Conservation (phyloP, 1,140 invertebrate species). For the Tetraneura akinire region DNA sequence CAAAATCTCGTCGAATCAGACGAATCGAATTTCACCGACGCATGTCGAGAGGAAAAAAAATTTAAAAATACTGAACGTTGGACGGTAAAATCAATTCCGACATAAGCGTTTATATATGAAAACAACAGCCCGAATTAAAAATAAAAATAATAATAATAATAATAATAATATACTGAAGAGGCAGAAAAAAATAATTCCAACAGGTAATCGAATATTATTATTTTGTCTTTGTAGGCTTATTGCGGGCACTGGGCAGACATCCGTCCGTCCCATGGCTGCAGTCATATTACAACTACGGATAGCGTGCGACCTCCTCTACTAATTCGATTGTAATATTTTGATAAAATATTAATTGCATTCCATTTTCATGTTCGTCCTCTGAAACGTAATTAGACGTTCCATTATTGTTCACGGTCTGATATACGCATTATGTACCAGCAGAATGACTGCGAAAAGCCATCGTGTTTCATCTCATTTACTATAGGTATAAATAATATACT, state of each 20-base stretch:
- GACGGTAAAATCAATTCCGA: not conserved
- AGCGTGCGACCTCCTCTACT: too few species aligned
- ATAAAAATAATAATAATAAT: too few species aligned
- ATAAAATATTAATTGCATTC: not conserved
- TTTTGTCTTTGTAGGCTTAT: not conserved
- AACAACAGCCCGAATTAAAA: not conserved
- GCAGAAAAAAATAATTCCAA: not conserved
- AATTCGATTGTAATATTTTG: not conserved
- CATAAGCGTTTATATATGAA: not conserved
- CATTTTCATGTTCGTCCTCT: not conserved
- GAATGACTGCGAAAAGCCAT: not conserved
- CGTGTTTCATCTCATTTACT: not conserved
- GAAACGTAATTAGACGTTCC: not conserved
- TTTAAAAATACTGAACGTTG: too few species aligned
- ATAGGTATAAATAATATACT: too few species aligned
- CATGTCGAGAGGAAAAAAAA: not conserved
- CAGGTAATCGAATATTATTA: constrained; percentile 4
- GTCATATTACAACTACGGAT: too few species aligned
- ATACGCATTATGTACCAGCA: not conserved
- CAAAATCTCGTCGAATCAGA: not conserved
- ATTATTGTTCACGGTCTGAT: not conserved
- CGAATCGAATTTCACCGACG: constrained; percentile 30
- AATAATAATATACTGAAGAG: too few species aligned
- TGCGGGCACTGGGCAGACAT: not conserved
- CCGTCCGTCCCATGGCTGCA: too few species aligned